Percentiles rank a stretch among this genome's conserved stretches.
Evolutionary conservation across 1,140 invertebrate species (phyloP).

Genomic region (Galleria mellonella): DNA sequence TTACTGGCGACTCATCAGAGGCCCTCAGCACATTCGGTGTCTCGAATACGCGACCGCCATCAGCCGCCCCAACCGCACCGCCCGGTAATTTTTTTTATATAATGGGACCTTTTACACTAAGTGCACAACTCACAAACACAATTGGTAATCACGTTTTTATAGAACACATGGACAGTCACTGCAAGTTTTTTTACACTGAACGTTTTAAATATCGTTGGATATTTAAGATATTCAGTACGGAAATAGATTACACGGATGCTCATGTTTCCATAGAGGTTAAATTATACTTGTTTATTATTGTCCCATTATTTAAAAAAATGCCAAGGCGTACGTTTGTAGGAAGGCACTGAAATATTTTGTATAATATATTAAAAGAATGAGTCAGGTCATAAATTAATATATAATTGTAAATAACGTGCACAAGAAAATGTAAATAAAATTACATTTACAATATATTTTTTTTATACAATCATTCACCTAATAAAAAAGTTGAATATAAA

Average conservation of each 20-base stretch:
- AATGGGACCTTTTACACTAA: conserved; percentile 29
- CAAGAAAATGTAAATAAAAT: neutral
- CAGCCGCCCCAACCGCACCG: conserved; percentile 64
- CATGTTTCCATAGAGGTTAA: no score
- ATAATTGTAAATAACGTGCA: neutral
- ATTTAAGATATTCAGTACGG: no score
- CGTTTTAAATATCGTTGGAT: no score
- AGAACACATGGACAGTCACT: no score
- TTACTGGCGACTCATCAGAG: conserved; percentile 58
- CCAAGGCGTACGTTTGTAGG: conserved; percentile 1
- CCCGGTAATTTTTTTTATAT: conserved; percentile 70
- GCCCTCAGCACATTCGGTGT: conserved; percentile 82
- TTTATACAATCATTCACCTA: no score
- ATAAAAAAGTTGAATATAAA: no score
- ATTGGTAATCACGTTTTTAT: no score
- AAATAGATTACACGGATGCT: conserved; percentile 3
- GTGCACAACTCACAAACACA: conserved; percentile 11
- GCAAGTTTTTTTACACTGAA: no score
- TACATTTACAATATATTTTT: no score
- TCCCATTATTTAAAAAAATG: conserved; percentile 36
- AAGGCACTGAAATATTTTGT: conserved; percentile 8
- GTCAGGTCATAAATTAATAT: conserved; percentile 5
- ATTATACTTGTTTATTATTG: conserved; percentile 1
- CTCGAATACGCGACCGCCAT: conserved; percentile 70
- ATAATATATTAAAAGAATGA: no score